Conservation (phyloP, 2,888 invertebrate species). For the Odontomyia ornata region DNA sequence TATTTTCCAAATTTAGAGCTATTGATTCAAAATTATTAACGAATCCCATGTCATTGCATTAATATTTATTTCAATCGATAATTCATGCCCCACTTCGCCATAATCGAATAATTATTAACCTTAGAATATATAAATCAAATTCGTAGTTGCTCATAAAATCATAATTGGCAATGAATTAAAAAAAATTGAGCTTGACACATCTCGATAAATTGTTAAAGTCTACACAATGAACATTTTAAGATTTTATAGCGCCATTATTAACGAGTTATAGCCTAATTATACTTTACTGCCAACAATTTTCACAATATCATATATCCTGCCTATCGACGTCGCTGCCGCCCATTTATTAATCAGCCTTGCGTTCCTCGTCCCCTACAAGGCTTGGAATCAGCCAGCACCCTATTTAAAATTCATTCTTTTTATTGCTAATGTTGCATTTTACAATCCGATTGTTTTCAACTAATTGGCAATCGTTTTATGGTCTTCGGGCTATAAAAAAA, state of each 20-base stretch:
- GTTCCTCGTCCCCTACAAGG: background rate
- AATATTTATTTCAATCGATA: too few relatives aligned
- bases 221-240: background rate
- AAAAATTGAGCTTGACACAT: too few relatives aligned
- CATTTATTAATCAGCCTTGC: background rate
- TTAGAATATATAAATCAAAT: too few relatives aligned
- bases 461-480: constrained; percentile 38
- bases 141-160: too few relatives aligned
- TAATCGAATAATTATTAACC: too few relatives aligned
- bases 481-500: constrained; percentile 20
- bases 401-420: constrained; percentile 30
- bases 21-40: too few relatives aligned
- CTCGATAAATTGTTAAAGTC: background rate
- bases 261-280: constrained; percentile 14
- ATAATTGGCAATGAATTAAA: too few relatives aligned
- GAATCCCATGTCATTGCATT: too few relatives aligned
- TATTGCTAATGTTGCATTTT: constrained; percentile 37
- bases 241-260: background rate
- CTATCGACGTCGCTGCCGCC: too few relatives aligned
- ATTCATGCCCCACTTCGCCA: too few relatives aligned
- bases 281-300: background rate
- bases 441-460: constrained; percentile 39
- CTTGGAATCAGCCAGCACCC: background rate
- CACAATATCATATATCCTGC: background rate
- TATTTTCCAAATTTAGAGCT: too few relatives aligned